phyloP scores from a whole-genome alignment of 2,113 vertebrate species.

The Perccottus glenii region DNA sequence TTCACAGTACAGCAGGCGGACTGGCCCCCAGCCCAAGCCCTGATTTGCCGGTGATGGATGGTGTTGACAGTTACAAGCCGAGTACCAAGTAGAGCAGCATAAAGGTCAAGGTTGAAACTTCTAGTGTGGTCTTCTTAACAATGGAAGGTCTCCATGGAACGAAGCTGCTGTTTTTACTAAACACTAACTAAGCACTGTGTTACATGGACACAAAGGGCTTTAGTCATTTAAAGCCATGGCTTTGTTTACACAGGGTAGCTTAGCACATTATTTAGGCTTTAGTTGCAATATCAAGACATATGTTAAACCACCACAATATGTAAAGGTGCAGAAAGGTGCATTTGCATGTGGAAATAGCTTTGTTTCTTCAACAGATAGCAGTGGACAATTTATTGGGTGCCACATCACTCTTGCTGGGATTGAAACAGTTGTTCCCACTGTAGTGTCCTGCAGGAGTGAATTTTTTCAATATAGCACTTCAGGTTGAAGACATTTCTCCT shows the following conservation, averaged over 20 bases:
- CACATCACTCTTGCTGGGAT: slow-evolving; percentile 23
- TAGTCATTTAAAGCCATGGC: slow-evolving; percentile 50
- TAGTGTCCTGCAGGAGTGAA: slow-evolving; percentile 69
- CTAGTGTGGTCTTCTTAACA: slow-evolving; percentile 69
- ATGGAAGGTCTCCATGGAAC: slow-evolving; percentile 65
- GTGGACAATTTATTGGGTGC: slow-evolving; percentile 13
- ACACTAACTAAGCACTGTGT: slow-evolving; percentile 39
- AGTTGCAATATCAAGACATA: background rate
- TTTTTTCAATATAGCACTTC: slow-evolving; percentile 78
- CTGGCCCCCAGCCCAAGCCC: slow-evolving; percentile 34
- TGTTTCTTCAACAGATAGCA: slow-evolving; percentile 17
- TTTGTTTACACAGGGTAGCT: slow-evolving; percentile 9
- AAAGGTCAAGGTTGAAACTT: slow-evolving; percentile 78
- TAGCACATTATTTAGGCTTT: slow-evolving; percentile 12
- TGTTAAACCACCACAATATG: background rate
- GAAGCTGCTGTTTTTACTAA: slow-evolving; percentile 50
- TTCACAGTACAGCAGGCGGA: slow-evolving; percentile 79
- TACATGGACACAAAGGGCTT: slow-evolving; percentile 40
- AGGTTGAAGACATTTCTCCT: slow-evolving; percentile 83
- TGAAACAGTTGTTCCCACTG: slow-evolving; percentile 52
- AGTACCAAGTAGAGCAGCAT: slow-evolving; percentile 72
- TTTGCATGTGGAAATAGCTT: slow-evolving; percentile 30
- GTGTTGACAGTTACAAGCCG: slow-evolving; percentile 78
- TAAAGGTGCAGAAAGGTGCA: slow-evolving; percentile 11
- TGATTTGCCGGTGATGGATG: slow-evolving; percentile 69